phyloP scores from a whole-genome alignment of 2,888 invertebrate genomes.

The Spialia ferax region DNA sequence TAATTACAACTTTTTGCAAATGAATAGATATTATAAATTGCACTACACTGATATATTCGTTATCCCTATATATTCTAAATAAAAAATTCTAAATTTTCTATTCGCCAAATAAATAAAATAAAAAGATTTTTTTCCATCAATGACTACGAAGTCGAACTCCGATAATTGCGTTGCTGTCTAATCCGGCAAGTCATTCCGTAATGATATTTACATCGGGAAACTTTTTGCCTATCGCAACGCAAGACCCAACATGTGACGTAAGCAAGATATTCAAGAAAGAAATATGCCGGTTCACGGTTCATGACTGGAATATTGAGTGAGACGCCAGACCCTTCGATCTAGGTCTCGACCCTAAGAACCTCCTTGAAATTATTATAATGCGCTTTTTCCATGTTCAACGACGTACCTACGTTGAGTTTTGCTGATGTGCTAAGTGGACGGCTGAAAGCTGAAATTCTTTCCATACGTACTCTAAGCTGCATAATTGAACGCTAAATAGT shows the following conservation, averaged over 20 bases:
- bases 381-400: constrained; percentile 15
- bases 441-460: constrained; percentile 7
- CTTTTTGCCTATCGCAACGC: constrained; percentile 27
- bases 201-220: constrained; percentile 31
- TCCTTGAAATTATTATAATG: constrained; percentile 40
- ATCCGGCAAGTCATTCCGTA: constrained; percentile 21
- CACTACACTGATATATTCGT: too few species aligned
- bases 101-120: too few species aligned
- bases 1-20: too few species aligned
- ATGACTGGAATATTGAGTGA: constrained; percentile 35
- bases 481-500: constrained; percentile 3
- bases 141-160: not conserved
- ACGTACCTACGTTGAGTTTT: constrained; percentile 15
- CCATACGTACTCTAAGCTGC: not conserved
- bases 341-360: constrained; percentile 24
- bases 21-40: too few species aligned
- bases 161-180: constrained; percentile 18
- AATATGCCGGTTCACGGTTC: constrained; percentile 35
- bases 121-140: not conserved
- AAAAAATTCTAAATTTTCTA: too few species aligned
- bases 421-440: constrained; percentile 32
- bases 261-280: constrained; percentile 31
- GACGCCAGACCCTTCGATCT: constrained; percentile 32
- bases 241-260: constrained; percentile 29
- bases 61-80: not conserved